Evolutionary conservation across 2,888 invertebrate species (phyloP).

Genomic region (Brachycybe producta): DNA sequence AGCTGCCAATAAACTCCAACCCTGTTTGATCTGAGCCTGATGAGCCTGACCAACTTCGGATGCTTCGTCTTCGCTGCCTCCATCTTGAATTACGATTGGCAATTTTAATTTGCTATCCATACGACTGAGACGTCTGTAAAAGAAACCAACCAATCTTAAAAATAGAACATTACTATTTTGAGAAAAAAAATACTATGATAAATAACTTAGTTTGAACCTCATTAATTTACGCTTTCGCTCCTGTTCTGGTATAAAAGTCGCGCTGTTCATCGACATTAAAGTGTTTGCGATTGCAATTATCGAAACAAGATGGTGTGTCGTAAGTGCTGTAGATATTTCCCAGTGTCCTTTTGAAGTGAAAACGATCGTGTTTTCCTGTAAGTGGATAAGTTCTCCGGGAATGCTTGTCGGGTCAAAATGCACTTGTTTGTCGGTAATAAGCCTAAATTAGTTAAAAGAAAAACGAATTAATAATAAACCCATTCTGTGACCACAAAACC

Average conservation of each 20-base stretch:
- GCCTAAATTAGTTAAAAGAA: not conserved
- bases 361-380: constrained; percentile 63
- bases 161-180: too few species aligned
- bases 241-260: constrained; percentile 63
- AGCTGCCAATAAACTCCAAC: constrained; percentile 92
- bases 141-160: not conserved
- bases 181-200: too few species aligned
- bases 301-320: constrained; percentile 88
- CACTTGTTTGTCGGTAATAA: constrained; percentile 19
- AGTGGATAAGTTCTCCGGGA: constrained; percentile 51
- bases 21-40: constrained; percentile 87
- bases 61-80: constrained; percentile 49
- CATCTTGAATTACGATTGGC: constrained; percentile 35
- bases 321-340: constrained; percentile 88
- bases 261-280: constrained; percentile 93
- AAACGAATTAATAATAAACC: not conserved
- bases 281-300: constrained; percentile 92
- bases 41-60: constrained; percentile 56
- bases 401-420: constrained; percentile 25
- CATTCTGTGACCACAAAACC: too few species aligned
- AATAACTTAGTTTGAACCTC: too few species aligned
- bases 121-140: constrained; percentile 16
- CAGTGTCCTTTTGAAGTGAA: constrained; percentile 84
- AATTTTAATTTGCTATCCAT: constrained; percentile 15
- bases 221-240: constrained; percentile 25